A percentile compares a stretch with the other conserved stretches of the same genome.
Conservation (phyloP, 2,888 invertebrate genomes). For the Calameuta idolon region DNA sequence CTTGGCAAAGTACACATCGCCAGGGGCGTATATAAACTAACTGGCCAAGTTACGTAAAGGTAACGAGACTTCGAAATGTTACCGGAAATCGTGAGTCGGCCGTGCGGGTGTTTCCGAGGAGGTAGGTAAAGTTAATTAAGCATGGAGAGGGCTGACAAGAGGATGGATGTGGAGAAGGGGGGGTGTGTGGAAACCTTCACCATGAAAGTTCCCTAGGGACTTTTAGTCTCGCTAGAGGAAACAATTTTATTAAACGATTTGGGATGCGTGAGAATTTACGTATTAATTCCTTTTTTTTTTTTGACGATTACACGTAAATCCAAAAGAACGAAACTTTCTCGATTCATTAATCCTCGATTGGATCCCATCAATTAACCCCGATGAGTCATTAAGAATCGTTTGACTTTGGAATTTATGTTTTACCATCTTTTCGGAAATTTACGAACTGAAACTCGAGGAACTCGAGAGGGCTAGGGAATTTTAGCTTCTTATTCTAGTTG, state of each 20-base stretch:
- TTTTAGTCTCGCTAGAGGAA: background rate
- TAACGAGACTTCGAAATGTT: background rate
- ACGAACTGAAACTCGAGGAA: background rate
- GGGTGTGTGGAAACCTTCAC: background rate
- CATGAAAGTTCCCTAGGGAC: background rate
- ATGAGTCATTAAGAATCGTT: background rate
- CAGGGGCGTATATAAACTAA: background rate
- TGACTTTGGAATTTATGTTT: background rate
- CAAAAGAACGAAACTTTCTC: background rate
- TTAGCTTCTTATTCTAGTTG: background rate
- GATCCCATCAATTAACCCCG: background rate
- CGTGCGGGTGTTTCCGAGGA: background rate
- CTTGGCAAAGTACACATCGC: background rate
- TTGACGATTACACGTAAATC: background rate
- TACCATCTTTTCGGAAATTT: background rate
- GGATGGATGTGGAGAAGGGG: background rate
- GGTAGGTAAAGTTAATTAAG: background rate
- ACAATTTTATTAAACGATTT: background rate
- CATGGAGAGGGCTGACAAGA: background rate
- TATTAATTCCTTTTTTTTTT: no score
- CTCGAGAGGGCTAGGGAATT: background rate
- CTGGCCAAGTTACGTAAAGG: background rate
- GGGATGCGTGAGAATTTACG: background rate
- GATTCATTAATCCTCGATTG: background rate
- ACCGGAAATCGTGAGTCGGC: background rate